Conservation (phyloP, 2,113 vertebrate genomes). For the Halichoerus grypus region DNA sequence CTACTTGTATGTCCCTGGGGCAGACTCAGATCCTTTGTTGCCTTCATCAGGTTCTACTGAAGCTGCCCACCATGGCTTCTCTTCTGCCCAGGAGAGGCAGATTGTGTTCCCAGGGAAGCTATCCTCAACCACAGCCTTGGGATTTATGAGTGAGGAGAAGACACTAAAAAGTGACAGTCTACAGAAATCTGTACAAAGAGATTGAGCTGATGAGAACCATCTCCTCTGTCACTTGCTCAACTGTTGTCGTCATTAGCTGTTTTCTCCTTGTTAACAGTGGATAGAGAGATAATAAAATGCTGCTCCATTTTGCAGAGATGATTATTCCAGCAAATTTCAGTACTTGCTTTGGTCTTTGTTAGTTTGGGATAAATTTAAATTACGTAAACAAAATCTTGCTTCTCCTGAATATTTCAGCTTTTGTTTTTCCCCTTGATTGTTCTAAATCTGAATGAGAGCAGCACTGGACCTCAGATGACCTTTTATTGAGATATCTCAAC, state of each 20-base stretch:
- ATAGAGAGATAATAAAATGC: not conserved
- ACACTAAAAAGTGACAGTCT: not conserved
- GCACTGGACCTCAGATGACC: not conserved
- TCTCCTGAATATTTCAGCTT: conserved; percentile 26
- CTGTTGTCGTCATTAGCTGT: not conserved
- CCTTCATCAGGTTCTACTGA: not conserved
- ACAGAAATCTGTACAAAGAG: not conserved
- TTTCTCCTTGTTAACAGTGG: conserved; percentile 20
- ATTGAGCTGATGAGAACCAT: not conserved
- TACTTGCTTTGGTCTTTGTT: conserved; percentile 37
- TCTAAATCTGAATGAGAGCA: not conserved
- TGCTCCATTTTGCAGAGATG: conserved; percentile 21
- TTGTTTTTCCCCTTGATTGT: not conserved
- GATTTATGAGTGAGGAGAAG: conserved; percentile 34
- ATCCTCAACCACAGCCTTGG: not conserved
- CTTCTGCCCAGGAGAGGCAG: not conserved
- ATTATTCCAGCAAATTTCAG: conserved; percentile 1
- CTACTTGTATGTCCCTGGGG: not conserved
- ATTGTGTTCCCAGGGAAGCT: not conserved
- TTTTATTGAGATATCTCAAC: not conserved
- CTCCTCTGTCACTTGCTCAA: not conserved
- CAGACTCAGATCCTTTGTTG: not conserved
- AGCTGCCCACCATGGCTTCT: not conserved
- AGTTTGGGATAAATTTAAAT: conserved; percentile 64
- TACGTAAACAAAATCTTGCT: conserved; percentile 54